A percentile compares a stretch with the other conserved stretches of the same genome.
Evolutionary conservation across 2,113 vertebrate genomes (phyloP).

Genomic region (Leptodactylus fuscus): DNA sequence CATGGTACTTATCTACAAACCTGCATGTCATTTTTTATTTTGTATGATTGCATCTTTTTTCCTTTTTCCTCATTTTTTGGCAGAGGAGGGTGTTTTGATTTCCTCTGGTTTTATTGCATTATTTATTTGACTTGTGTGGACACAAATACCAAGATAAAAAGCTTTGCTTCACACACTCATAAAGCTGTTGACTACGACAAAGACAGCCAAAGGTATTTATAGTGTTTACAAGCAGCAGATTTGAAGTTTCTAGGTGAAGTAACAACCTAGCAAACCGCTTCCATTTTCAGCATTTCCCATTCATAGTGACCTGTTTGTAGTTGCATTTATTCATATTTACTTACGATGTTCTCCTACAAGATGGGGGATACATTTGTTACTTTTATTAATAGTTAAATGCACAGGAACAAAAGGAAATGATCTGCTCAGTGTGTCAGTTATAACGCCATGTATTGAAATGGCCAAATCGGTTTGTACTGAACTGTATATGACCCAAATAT

Average conservation of each 20-base stretch:
- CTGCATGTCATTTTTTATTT: slow-evolving; percentile 64
- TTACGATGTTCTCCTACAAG: background rate
- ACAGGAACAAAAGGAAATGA: background rate
- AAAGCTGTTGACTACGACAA: background rate
- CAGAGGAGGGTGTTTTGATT: slow-evolving; percentile 57
- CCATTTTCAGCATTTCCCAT: background rate
- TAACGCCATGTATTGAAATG: too few species aligned
- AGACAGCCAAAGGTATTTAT: background rate
- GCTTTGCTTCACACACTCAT: slow-evolving; percentile 24
- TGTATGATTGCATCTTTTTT: slow-evolving; percentile 63
- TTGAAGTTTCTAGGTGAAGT: slow-evolving; percentile 48
- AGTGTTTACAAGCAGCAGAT: background rate
- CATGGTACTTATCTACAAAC: slow-evolving; percentile 65
- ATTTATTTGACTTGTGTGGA: slow-evolving; percentile 52
- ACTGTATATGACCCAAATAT: too few species aligned
- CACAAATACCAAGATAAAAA: slow-evolving; percentile 53
- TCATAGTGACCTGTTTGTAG: slow-evolving; percentile 10
- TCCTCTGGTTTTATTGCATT: slow-evolving; percentile 13
- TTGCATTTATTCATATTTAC: background rate
- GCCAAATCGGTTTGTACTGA: too few species aligned
- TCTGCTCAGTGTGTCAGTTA: too few species aligned
- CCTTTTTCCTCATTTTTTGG: slow-evolving; percentile 35
- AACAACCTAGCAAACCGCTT: slow-evolving; percentile 49
- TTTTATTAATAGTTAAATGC: slow-evolving; percentile 6
- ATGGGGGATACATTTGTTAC: background rate